A percentile compares a stretch with the other conserved stretches of the same genome.
These are phyloP conservation scores for Athrips mouffetella DNA, from an alignment of 2,888 invertebrate genomes.

Conservation along the genomic window DNA sequence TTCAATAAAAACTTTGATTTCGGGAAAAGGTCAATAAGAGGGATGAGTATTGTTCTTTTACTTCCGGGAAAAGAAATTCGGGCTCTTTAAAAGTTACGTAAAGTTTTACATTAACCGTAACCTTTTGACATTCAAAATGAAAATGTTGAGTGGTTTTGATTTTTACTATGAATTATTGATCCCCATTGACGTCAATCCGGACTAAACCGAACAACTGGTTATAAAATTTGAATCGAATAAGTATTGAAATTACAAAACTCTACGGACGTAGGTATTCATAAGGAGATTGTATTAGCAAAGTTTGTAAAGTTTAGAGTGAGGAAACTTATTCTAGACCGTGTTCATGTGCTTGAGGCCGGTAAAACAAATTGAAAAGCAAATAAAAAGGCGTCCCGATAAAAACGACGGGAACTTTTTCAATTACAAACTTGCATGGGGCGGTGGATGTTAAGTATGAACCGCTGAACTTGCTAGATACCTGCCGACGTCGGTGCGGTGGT, in stretches of 20 bases:
- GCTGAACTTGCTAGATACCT: slow-evolving; percentile 21
- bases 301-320: slow-evolving; percentile 29
- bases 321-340: slow-evolving; percentile 39
- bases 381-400: slow-evolving; percentile 51
- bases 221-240: neutral
- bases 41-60: no score
- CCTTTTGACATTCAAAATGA: neutral
- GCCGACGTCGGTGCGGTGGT: no score
- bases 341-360: slow-evolving; percentile 38
- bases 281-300: slow-evolving; percentile 12
- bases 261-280: neutral
- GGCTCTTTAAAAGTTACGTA: no score
- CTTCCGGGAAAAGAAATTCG: no score
- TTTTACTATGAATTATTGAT: slow-evolving; percentile 16
- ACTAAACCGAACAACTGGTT: neutral
- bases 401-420: slow-evolving; percentile 71
- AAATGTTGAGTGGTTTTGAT: neutral
- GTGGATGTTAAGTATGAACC: slow-evolving; percentile 49
- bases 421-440: slow-evolving; percentile 71
- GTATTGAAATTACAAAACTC: neutral
- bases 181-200: slow-evolving; percentile 17
- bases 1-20: no score
- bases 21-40: no score
- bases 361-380: slow-evolving; percentile 54
- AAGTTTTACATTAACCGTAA: neutral